Evolutionary conservation across 2,797 vertebrate species (phyloP).

Genomic region (Siniperca obscura): DNA sequence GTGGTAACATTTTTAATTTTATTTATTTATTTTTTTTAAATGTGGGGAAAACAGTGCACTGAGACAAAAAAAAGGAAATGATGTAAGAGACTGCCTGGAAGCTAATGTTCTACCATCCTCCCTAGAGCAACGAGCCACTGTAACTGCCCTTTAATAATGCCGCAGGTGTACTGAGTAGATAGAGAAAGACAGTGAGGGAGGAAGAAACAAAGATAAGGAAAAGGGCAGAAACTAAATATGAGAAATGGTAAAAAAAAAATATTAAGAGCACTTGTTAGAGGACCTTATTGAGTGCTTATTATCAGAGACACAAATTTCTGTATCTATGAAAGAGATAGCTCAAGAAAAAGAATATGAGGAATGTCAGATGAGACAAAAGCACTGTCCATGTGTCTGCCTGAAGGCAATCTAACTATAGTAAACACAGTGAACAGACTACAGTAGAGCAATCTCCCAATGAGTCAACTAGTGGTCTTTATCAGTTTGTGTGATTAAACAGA

Average conservation of each 20-base stretch:
- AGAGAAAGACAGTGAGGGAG: slow-evolving; percentile 31
- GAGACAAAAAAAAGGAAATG: slow-evolving; percentile 65
- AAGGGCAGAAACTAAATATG: slow-evolving; percentile 43
- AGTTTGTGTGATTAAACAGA: slow-evolving; percentile 15
- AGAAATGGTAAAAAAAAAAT: slow-evolving; percentile 38
- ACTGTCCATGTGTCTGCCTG: slow-evolving; percentile 7
- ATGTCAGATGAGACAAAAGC: slow-evolving; percentile 21
- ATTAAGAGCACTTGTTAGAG: slow-evolving; percentile 44
- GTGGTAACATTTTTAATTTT: slow-evolving; percentile 11
- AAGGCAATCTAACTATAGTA: slow-evolving; percentile 22
- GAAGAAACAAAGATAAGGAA: slow-evolving; percentile 47
- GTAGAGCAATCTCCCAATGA: slow-evolving; percentile 17
- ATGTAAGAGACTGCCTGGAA: slow-evolving; percentile 73
- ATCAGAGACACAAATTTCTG: slow-evolving; percentile 24
- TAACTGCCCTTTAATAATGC: slow-evolving; percentile 65
- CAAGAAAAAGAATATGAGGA: not conserved
- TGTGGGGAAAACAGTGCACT: slow-evolving; percentile 41
- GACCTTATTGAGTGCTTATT: slow-evolving; percentile 46
- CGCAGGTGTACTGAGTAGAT: slow-evolving; percentile 55
- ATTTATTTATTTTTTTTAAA: slow-evolving; percentile 26
- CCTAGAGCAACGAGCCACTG: slow-evolving; percentile 54
- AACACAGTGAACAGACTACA: slow-evolving; percentile 15
- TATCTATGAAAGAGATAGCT: slow-evolving; percentile 34
- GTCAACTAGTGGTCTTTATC: slow-evolving; percentile 15
- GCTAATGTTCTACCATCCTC: slow-evolving; percentile 62